phyloP scores from a whole-genome alignment of 2,113 vertebrate species.

The Crotalus viridis region DNA sequence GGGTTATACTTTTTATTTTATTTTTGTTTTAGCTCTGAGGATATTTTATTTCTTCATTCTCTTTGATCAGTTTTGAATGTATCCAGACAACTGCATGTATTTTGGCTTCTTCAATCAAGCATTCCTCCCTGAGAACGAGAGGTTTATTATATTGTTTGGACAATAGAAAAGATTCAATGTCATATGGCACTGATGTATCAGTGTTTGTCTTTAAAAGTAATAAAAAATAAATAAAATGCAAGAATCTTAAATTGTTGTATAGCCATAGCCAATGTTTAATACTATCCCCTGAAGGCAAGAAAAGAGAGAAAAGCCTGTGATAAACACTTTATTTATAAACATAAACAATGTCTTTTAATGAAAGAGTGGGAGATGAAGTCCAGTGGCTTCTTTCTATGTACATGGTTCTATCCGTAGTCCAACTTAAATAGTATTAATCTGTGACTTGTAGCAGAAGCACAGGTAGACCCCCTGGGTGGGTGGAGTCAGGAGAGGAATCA shows the following conservation, averaged over 20 bases:
- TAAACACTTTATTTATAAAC: constrained; percentile 65
- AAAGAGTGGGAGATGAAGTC: constrained; percentile 41
- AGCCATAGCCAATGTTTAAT: constrained; percentile 56
- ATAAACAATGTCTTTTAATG: constrained; percentile 52
- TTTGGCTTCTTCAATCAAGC: constrained; percentile 38
- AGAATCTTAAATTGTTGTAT: constrained; percentile 47
- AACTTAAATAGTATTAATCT: constrained; percentile 56
- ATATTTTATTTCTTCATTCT: neutral
- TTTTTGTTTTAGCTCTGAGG: neutral
- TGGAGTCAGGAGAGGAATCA: neutral
- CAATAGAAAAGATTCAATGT: constrained; percentile 35
- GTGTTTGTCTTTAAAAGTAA: constrained; percentile 49
- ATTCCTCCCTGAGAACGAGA: constrained; percentile 39
- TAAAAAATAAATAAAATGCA: constrained; percentile 18
- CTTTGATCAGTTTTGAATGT: neutral
- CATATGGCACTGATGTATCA: constrained; percentile 50
- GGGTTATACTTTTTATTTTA: neutral
- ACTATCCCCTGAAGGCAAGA: constrained; percentile 50
- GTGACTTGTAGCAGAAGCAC: constrained; percentile 5
- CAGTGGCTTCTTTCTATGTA: constrained; percentile 14
- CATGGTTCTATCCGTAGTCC: constrained; percentile 41
- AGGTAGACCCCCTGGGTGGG: neutral
- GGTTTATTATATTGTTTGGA: constrained; percentile 34
- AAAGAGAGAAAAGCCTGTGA: constrained; percentile 60
- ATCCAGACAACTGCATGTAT: constrained; percentile 23